These are phyloP conservation scores for Chloroceryle aenea DNA, from an alignment of 2,113 vertebrate species.

Conservation along the genomic window DNA sequence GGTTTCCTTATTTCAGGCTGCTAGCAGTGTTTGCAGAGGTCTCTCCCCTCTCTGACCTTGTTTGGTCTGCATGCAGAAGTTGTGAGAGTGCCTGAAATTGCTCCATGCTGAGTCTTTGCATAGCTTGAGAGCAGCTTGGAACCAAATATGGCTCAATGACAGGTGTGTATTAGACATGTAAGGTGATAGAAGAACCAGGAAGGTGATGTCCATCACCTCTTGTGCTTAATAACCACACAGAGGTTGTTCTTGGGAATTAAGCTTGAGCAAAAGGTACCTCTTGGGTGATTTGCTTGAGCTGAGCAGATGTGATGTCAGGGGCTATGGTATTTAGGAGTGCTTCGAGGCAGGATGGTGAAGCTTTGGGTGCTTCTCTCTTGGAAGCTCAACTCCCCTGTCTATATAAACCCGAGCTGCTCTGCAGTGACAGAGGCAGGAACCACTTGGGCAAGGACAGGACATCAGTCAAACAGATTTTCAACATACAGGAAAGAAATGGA, in stretches of 20 bases:
- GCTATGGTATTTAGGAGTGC: background rate
- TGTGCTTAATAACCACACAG: background rate
- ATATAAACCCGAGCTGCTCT: background rate
- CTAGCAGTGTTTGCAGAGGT: background rate
- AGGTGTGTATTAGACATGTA: background rate
- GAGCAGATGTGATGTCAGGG: background rate
- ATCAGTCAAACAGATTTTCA: background rate
- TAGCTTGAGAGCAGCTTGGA: background rate
- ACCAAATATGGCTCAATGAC: background rate
- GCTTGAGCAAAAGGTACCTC: background rate
- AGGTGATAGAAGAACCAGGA: background rate
- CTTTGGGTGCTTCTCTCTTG: background rate
- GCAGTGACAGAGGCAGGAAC: background rate
- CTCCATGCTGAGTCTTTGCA: background rate
- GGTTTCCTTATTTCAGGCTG: background rate
- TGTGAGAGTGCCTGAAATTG: background rate
- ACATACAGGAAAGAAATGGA: background rate
- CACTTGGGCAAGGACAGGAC: rapidly evolving
- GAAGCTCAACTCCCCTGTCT: background rate
- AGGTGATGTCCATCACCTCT: background rate
- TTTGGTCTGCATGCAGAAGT: background rate
- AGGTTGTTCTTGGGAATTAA: background rate
- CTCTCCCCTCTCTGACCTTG: background rate
- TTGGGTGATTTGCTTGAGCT: background rate
- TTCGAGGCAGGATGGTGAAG: background rate